phyloP scores from a whole-genome alignment of 1,140 invertebrate genomes.

The Heliconius melpomene region DNA sequence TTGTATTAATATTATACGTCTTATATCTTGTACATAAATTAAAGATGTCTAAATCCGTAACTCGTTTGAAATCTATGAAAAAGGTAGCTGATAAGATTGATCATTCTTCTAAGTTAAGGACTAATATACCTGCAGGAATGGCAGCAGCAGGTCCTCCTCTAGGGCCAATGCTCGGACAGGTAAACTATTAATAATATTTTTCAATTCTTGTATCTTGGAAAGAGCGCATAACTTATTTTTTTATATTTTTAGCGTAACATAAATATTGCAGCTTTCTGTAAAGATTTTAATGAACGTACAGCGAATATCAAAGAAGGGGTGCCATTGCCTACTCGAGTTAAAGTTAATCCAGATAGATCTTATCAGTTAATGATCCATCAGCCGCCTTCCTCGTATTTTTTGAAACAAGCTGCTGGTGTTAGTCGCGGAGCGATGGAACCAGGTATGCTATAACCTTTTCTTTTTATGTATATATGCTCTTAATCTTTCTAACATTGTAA shows the following conservation, averaged over 20 bases:
- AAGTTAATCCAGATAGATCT: constrained; percentile 92
- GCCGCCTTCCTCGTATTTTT: constrained; percentile 92
- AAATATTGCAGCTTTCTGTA: constrained; percentile 97
- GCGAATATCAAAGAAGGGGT: constrained; percentile 96
- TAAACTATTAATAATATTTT: constrained; percentile 62
- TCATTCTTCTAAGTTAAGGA: constrained; percentile 87
- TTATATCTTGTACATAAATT: not conserved
- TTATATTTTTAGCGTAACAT: constrained; percentile 89
- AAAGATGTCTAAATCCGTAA: constrained; percentile 87
- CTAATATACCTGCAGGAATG: constrained; percentile 92
- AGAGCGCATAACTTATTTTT: not conserved
- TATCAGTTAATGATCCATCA: constrained; percentile 92
- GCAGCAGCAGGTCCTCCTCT: constrained; percentile 93
- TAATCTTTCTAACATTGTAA: not conserved
- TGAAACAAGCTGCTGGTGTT: constrained; percentile 97
- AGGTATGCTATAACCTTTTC: constrained; percentile 76
- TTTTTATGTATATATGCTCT: not conserved
- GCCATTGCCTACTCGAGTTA: constrained; percentile 91
- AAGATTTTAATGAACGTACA: constrained; percentile 98
- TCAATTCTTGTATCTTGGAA: not conserved
- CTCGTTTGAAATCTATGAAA: constrained; percentile 85
- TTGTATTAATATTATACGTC: not conserved
- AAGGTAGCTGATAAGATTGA: constrained; percentile 87
- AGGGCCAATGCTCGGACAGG: constrained; percentile 95
- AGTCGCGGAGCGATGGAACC: constrained; percentile 90